A percentile compares a stretch with the other conserved stretches of the same genome.
Conservation (phyloP, 1,140 invertebrate genomes). For the Euura saliciscinereae region DNA sequence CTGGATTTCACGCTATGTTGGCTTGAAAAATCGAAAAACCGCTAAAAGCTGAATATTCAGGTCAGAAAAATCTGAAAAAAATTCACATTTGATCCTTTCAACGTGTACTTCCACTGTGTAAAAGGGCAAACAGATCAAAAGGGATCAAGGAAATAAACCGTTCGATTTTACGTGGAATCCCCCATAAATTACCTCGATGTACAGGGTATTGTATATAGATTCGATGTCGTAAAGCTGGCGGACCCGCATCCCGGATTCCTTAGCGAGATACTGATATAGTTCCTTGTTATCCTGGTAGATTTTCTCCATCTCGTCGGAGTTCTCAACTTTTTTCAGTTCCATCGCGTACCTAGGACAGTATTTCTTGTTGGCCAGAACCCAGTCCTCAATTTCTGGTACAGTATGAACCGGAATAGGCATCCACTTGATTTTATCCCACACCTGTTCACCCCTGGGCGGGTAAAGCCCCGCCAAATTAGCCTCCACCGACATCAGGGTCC, state of each 20-base stretch:
- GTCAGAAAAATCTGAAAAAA: too few species aligned
- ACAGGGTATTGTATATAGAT: constrained; percentile 71
- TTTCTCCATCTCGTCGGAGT: constrained; percentile 64
- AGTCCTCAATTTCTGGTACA: constrained; percentile 68
- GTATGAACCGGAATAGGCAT: constrained; percentile 92
- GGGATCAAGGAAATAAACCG: too few species aligned
- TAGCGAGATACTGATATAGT: constrained; percentile 69
- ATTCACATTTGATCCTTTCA: too few species aligned
- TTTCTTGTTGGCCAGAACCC: constrained; percentile 69
- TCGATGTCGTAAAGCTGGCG: constrained; percentile 60
- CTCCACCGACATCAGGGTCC: constrained; percentile 89
- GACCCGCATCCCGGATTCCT: constrained; percentile 65
- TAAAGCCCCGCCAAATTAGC: constrained; percentile 83
- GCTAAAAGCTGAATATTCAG: too few species aligned
- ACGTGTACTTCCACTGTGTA: too few species aligned
- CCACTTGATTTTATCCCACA: constrained; percentile 82
- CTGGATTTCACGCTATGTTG: too few species aligned
- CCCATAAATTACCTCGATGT: constrained; percentile 65
- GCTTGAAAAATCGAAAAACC: too few species aligned
- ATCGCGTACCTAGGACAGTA: constrained; percentile 69
- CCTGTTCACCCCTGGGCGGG: constrained; percentile 64
- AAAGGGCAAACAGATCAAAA: too few species aligned
- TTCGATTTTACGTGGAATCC: too few species aligned
- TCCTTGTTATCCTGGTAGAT: constrained; percentile 66
- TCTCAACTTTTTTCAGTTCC: constrained; percentile 62